phyloP scores from a whole-genome alignment of 2,888 invertebrate genomes.

The Muschampia plurimacula region DNA sequence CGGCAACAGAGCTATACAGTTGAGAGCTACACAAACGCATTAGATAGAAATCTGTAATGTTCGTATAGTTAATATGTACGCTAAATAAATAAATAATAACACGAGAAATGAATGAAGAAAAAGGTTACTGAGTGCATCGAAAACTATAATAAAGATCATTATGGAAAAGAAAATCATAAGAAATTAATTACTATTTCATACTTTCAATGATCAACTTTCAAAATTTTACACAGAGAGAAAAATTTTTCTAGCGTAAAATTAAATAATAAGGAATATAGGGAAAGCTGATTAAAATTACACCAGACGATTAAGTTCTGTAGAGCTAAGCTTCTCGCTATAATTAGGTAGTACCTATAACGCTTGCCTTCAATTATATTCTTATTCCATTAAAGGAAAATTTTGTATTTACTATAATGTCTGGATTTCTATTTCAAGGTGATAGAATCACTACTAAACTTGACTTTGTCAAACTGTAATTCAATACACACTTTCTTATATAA shows the following conservation, averaged over 20 bases:
- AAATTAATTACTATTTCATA: too few species aligned
- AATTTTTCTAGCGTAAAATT: neutral
- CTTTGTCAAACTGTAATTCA: neutral
- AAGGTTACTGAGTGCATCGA: too few species aligned
- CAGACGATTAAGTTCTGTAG: conserved; percentile 37
- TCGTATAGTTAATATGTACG: too few species aligned
- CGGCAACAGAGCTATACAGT: too few species aligned
- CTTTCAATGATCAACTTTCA: too few species aligned
- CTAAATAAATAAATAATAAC: too few species aligned
- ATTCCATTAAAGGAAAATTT: neutral
- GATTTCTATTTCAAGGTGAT: neutral
- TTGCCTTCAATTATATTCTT: conserved; percentile 10
- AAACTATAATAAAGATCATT: too few species aligned
- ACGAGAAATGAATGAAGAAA: too few species aligned
- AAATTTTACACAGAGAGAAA: too few species aligned
- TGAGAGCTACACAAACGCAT: too few species aligned
- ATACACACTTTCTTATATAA: neutral
- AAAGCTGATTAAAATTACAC: conserved; percentile 38
- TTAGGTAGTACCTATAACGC: neutral
- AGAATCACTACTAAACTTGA: neutral
- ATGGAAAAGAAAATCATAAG: too few species aligned
- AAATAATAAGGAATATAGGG: neutral
- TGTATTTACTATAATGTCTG: conserved; percentile 2
- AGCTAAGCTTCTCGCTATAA: neutral
- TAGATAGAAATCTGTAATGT: too few species aligned